Conservation (phyloP, 2,113 vertebrate genomes). For the Ginglymostoma cirratum region DNA sequence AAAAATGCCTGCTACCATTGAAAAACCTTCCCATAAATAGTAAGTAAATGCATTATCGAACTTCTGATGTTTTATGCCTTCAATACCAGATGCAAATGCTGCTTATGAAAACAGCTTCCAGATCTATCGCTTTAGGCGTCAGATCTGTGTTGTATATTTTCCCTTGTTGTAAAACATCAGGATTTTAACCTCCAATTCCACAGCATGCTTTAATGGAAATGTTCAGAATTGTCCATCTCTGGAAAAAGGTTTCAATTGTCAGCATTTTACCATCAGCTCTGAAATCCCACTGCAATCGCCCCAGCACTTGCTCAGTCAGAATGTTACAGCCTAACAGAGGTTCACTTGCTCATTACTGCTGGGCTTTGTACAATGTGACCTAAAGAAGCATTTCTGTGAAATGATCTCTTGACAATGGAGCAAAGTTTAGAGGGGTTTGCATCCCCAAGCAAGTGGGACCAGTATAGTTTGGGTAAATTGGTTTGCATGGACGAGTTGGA, state of each 20-base stretch:
- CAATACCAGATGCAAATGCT: not conserved
- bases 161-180: not conserved
- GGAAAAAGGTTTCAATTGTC: not conserved
- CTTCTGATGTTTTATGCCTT: not conserved
- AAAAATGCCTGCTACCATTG: not conserved
- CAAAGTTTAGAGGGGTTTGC: not conserved
- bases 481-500: no score
- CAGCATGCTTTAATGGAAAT: not conserved
- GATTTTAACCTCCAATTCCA: not conserved
- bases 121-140: not conserved
- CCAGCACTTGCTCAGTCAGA: not conserved
- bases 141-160: not conserved
- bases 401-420: not conserved
- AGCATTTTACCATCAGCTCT: not conserved
- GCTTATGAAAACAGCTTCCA: not conserved
- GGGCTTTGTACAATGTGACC: not conserved
- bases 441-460: no score
- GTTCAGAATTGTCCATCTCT: not conserved
- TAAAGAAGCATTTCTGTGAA: not conserved
- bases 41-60: not conserved
- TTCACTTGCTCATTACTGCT: not conserved
- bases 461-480: no score
- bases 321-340: not conserved
- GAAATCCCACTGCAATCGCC: not conserved
- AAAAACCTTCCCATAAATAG: conserved; percentile 8